phyloP scores from a whole-genome alignment of 1,140 invertebrate genomes.

The Phthorimaea operculella region DNA sequence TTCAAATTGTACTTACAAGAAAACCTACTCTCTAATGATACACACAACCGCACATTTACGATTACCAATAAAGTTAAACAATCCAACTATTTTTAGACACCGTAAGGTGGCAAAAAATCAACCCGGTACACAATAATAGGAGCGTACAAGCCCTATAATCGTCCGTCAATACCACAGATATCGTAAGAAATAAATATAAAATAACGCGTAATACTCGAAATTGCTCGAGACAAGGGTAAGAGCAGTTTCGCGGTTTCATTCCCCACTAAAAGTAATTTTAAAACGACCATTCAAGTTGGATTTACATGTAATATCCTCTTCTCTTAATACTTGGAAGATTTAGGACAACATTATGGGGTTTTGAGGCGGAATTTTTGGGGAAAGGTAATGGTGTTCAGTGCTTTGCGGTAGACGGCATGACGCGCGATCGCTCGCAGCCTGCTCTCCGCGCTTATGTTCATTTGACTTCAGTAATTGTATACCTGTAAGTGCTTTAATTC shows the following conservation, averaged over 20 bases:
- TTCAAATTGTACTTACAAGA: neutral
- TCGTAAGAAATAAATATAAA: conserved; percentile 6
- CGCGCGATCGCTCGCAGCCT: neutral
- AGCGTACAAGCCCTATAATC: neutral
- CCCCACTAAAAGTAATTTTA: conserved; percentile 19
- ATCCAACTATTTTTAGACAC: neutral
- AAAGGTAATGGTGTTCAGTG: conserved; percentile 4
- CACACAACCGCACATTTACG: neutral
- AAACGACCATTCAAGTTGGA: conserved; percentile 12
- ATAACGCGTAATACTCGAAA: conserved; percentile 1
- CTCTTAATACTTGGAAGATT: conserved; percentile 17
- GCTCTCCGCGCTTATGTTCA: neutral
- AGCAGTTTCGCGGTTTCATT: conserved; percentile 8
- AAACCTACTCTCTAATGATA: neutral
- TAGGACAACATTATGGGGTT: conserved; percentile 12
- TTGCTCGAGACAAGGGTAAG: conserved; percentile 5
- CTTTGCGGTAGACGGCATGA: neutral
- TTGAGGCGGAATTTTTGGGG: conserved; percentile 8
- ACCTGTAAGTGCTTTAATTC: too few relatives aligned
- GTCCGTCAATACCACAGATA: conserved; percentile 4
- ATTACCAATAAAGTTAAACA: neutral
- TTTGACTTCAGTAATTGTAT: neutral
- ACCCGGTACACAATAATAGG: neutral
- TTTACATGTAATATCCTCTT: conserved; percentile 16
- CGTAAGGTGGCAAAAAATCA: neutral